Evolutionary conservation across 1,140 invertebrate species (phyloP).

Genomic region (Goniozus legneri): DNA sequence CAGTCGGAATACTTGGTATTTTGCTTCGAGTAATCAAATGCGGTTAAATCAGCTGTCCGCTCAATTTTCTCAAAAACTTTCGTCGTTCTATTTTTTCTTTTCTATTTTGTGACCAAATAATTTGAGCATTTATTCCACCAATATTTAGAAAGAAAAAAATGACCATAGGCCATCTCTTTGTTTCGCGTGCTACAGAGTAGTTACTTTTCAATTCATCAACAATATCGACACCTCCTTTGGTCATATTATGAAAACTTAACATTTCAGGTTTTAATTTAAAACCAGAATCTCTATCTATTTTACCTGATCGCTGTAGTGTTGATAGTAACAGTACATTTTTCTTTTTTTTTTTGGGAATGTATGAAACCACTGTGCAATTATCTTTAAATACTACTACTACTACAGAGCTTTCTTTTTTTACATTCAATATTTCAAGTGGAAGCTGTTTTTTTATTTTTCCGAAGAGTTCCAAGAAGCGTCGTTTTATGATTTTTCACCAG

Average conservation of each 20-base stretch:
- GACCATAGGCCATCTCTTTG: constrained; percentile 28
- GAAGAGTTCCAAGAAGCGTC: constrained; percentile 38
- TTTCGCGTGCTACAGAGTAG: constrained; percentile 26
- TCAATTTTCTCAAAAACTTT: too few species aligned
- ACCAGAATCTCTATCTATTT: constrained; percentile 25
- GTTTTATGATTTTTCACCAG: constrained; percentile 35
- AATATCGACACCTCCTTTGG: constrained; percentile 35
- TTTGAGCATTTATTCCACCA: not conserved
- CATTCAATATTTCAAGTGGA: constrained; percentile 27
- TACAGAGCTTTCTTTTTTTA: constrained; percentile 15
- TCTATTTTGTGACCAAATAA: too few species aligned
- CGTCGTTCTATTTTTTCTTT: too few species aligned
- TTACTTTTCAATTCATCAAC: constrained; percentile 29
- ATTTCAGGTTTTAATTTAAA: constrained; percentile 33
- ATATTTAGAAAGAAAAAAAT: constrained; percentile 29
- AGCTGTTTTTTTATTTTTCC: constrained; percentile 44
- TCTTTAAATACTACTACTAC: constrained; percentile 29
- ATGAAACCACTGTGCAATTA: constrained; percentile 31
- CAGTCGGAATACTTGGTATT: too few species aligned
- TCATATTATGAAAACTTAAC: constrained; percentile 33
- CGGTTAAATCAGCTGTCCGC: too few species aligned
- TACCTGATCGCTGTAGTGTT: constrained; percentile 30
- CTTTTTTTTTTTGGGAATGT: constrained; percentile 38
- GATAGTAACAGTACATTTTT: constrained; percentile 34
- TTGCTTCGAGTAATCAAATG: too few species aligned